Base-by-base conservation (phyloP, 2,113 vertebrate species). In the Embiotoca jacksoni region DNA sequence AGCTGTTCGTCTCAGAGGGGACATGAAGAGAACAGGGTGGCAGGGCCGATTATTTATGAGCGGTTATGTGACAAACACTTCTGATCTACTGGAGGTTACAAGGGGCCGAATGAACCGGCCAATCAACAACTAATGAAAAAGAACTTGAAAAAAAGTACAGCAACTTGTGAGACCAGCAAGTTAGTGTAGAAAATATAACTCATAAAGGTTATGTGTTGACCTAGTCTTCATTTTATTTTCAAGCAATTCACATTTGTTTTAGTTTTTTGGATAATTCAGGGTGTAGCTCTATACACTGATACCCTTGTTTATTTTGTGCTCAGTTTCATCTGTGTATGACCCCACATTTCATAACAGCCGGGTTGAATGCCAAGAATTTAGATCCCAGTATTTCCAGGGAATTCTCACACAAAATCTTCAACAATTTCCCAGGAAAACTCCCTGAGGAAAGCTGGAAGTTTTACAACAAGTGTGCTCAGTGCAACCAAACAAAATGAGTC, bases 11-110 rank as follows among this genome's bases (percentile, higher is more conserved):
- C 80, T 77, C 77, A 44, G 73, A 79, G 73, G 72, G 63, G 69
- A 60, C 75, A 65, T 3, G 60, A 61, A 56, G 72, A 75, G 80
- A 67, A 10, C 66, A 54, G 62, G 62, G 58, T 39, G 87, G 74
- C 83, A 78, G 88, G 67, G 11, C 55, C 68, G 64, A 74, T 90
- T 92, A 93, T 93, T 93, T 93, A 93, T 81, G 82, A 86, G 75
- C 57, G 50, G 49, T 67, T 58, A 76, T 80, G 86, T 89, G 90
- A 91, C 83, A 83, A 84, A 87, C 76, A 83, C 77, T 61, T 70
- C 73, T 89, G 89, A 88, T 87, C 81, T 83, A 85, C 73, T 32
- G 78, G 74, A 66, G 81, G 67, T 70, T 66, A 79, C 55, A 69
- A 58, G 76, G 80, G 83, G 88, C 81, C 52, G 16, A 82, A 64